Evolutionary conservation across 2,113 vertebrate genomes (phyloP), one percentile per base, ranked within the genome.

Genomic region (Ia io): DNA sequence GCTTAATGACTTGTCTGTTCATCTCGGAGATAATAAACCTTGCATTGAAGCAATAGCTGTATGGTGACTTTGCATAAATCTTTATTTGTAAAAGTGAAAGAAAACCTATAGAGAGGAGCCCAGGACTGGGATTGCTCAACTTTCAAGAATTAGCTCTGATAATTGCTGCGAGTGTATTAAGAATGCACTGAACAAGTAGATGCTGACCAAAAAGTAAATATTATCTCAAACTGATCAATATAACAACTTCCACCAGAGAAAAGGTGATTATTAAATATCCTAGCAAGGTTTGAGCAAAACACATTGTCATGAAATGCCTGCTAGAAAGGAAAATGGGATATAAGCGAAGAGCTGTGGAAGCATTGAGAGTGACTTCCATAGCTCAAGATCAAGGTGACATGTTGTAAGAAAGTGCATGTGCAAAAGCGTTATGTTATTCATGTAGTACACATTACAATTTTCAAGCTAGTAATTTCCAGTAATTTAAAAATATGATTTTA

Each of bases 11-110:
- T 98, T 98, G 97, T 97, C 97, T 98, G 97, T 97, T 98, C 98
- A 97, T 98, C 96, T 96, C 98, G 95, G 95, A 98, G 98, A 98
- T 98, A 98, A 98, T 98, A 98, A 98, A 98, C 97, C 96, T 95
- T 94, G 95, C 97, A 97, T 96, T 84, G 95, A 98, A 98, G 95
- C 97, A 98, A 98, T 93, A 97, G 95, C 93, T 98, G 96, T 98
- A 96, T 96, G 97, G 97, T 88, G 96, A 98, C 96, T 98, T 98
- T 98, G 96, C 97, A 98, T 98, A 98, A 98, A 98, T 98, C 98
- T 98, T 96, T 98, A 98, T 98, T 98, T 98, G 92, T 97, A 97
- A 96, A 98, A 98, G 92, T 98, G 97, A 98, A 98, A 95, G 95
- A 97, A 98, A 98, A 96, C 96, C 97, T 98, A 98, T 98, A 97